A percentile compares a stretch with the other conserved stretches of the same genome.
Conservation (phyloP, 2,113 vertebrate genomes). For the Alectura lathami region DNA sequence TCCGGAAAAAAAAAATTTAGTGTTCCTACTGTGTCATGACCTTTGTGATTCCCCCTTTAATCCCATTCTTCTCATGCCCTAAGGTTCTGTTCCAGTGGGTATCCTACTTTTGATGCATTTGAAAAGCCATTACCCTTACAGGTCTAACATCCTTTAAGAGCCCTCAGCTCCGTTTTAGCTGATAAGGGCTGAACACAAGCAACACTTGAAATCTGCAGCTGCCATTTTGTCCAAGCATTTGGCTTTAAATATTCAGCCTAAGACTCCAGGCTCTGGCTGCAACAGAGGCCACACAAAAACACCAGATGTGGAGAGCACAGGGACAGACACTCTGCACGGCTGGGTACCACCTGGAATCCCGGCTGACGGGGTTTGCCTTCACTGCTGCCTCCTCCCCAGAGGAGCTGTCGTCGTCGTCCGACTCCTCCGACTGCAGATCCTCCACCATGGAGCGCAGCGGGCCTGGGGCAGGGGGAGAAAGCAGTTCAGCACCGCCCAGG, state of each 20-base stretch:
- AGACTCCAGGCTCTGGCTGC: background rate
- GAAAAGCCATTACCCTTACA: background rate
- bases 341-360: conserved; percentile 88
- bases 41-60: background rate
- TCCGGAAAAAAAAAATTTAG: background rate
- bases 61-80: background rate
- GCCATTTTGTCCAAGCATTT: background rate
- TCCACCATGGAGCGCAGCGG: conserved; percentile 96
- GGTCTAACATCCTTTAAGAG: background rate
- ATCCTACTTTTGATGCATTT: background rate
- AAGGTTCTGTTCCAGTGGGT: background rate
- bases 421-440: conserved; percentile 94
- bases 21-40: background rate
- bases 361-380: conserved; percentile 87
- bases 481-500: background rate
- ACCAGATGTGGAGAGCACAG: background rate
- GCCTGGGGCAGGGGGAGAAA: conserved; percentile 66
- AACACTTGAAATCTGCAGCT: background rate
- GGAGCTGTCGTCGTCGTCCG: conserved; percentile 94
- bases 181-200: background rate
- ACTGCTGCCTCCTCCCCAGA: conserved; percentile 88
- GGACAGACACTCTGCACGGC: background rate
- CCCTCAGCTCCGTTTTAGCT: background rate
- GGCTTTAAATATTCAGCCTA: background rate
- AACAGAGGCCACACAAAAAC: background rate